phyloP scores from a whole-genome alignment of 2,797 vertebrate species.

The Falco berigora region DNA sequence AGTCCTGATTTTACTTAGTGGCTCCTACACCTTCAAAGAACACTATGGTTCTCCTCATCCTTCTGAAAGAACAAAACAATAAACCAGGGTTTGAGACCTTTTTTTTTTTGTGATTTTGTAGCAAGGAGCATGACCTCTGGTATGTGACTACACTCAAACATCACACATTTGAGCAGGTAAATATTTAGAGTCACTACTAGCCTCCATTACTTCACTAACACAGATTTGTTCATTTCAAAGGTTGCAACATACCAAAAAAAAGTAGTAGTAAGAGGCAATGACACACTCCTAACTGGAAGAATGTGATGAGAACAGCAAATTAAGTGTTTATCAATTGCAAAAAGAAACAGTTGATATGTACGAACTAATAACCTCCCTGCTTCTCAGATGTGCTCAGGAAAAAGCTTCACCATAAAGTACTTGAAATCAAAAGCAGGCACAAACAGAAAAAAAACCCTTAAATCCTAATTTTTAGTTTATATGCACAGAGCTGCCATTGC shows the following conservation, averaged over 20 bases:
- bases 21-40: conserved; percentile 22
- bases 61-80: neutral
- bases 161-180: neutral
- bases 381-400: neutral
- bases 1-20: conserved; percentile 10
- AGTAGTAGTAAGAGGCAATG: neutral
- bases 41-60: neutral
- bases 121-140: neutral
- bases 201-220: neutral
- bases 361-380: neutral
- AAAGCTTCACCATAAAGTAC: neutral
- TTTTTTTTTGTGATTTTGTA: neutral
- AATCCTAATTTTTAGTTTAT: neutral
- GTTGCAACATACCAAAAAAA: neutral
- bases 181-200: neutral
- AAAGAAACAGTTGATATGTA: neutral
- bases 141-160: neutral
- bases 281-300: neutral
- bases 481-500: neutral
- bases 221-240: neutral
- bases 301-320: neutral
- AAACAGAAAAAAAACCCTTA: neutral
- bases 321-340: neutral
- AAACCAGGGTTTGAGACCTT: neutral
- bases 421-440: neutral